Conservation (phyloP, 2,888 invertebrate genomes). For the Sisyra terminalis region DNA sequence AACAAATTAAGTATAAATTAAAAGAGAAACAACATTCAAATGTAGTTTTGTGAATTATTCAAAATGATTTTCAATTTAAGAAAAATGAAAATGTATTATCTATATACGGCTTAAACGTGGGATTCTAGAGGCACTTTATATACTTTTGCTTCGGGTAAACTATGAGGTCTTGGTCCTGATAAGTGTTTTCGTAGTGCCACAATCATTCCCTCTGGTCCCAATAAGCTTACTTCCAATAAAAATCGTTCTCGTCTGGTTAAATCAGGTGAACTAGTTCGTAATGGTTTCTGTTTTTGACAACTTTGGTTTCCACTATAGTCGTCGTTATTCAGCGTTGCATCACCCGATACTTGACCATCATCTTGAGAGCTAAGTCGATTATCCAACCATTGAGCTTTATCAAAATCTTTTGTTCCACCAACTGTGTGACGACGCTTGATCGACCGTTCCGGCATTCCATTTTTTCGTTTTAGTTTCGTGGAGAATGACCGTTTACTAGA, state of each 20-base stretch:
- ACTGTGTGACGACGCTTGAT: slow-evolving; percentile 85
- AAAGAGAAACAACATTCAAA: too few relatives aligned
- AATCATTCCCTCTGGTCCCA: slow-evolving; percentile 33
- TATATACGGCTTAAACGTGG: slow-evolving; percentile 28
- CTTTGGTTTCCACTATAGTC: slow-evolving; percentile 23
- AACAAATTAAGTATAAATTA: too few relatives aligned
- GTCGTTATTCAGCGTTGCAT: slow-evolving; percentile 15
- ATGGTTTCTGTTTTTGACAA: slow-evolving; percentile 25
- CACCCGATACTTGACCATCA: slow-evolving; percentile 16
- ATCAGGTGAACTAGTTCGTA: slow-evolving; percentile 44
- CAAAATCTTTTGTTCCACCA: slow-evolving; percentile 80
- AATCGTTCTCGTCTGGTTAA: slow-evolving; percentile 28
- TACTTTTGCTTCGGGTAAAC: slow-evolving; percentile 32
- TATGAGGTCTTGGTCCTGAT: slow-evolving; percentile 32
- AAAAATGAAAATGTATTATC: too few relatives aligned
- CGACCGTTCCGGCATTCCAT: slow-evolving; percentile 63
- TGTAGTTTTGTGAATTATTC: too few relatives aligned
- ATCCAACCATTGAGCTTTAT: slow-evolving; percentile 40
- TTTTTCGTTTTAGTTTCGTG: slow-evolving; percentile 54
- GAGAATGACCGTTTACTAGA: slow-evolving; percentile 23
- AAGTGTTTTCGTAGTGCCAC: slow-evolving; percentile 28
- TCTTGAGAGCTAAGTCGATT: slow-evolving; percentile 32
- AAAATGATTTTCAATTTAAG: too few relatives aligned
- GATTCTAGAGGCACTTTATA: slow-evolving; percentile 40
- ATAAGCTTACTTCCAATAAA: slow-evolving; percentile 32